phyloP scores from a whole-genome alignment of 2,113 vertebrate genomes.

The Macrotis lagotis region DNA sequence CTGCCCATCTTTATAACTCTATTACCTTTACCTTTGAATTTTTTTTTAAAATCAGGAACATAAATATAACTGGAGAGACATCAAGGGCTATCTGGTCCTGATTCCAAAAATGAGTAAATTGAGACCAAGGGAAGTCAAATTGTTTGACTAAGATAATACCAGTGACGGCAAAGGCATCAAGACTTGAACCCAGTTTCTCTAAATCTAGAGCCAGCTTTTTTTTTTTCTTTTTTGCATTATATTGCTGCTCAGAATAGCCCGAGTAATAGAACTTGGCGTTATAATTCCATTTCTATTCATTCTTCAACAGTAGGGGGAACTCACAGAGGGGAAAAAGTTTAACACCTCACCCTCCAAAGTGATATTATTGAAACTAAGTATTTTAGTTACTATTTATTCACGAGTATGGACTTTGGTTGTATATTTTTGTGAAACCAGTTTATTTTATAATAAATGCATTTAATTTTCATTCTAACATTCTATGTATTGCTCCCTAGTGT shows the following conservation, averaged over 20 bases:
- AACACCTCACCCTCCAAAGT: constrained; percentile 50
- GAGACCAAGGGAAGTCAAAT: background rate
- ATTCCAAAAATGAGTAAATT: background rate
- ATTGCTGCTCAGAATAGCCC: constrained; percentile 46
- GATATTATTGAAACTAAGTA: constrained; percentile 60
- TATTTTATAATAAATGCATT: constrained; percentile 76
- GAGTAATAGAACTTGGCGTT: constrained; percentile 49
- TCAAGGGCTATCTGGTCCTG: background rate
- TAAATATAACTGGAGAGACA: background rate
- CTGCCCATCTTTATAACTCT: background rate
- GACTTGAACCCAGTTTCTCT: background rate
- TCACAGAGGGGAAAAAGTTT: constrained; percentile 54
- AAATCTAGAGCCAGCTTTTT: constrained; percentile 26
- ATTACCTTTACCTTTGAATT: background rate
- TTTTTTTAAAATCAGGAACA: background rate
- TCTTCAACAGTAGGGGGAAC: constrained; percentile 66
- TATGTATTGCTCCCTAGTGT: constrained; percentile 75
- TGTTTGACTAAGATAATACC: background rate
- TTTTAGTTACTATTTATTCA: constrained; percentile 72
- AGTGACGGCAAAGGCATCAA: background rate
- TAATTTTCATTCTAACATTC: constrained; percentile 75
- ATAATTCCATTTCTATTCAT: constrained; percentile 74
- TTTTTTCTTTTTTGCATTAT: constrained; percentile 41
- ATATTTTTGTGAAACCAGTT: constrained; percentile 58
- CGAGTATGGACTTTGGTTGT: constrained; percentile 58